Conservation (phyloP, 2,888 invertebrate genomes). For the Drosophila rubida region DNA sequence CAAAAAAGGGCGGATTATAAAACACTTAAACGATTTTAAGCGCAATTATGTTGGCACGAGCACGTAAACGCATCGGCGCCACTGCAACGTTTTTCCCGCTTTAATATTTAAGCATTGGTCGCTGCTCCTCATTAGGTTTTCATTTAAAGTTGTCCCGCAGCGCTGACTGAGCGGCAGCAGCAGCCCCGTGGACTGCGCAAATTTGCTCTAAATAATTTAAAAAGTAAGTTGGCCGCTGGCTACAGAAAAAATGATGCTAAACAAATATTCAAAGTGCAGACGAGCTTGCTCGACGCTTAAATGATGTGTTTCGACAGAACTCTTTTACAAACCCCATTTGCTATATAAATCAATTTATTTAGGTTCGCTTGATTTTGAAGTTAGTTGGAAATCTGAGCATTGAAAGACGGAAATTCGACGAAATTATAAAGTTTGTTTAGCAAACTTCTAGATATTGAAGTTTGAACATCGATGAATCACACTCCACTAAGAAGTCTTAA, state of each 20-base stretch:
- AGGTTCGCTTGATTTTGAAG: too few relatives aligned
- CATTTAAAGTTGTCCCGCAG: conserved; percentile 56
- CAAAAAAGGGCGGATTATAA: conserved; percentile 73
- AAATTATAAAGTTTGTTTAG: too few relatives aligned
- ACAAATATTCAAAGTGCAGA: conserved; percentile 25
- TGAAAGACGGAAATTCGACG: too few relatives aligned
- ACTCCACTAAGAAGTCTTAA: too few relatives aligned
- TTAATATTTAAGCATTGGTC: conserved; percentile 57
- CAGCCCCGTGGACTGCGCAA: conserved; percentile 15
- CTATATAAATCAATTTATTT: too few relatives aligned
- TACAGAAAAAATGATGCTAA: conserved; percentile 11
- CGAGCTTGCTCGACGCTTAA: conserved; percentile 3
- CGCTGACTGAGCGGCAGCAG: background rate
- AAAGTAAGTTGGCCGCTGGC: conserved; percentile 46
- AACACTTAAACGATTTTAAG: conserved; percentile 80
- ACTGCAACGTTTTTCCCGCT: conserved; percentile 47
- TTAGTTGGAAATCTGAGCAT: too few relatives aligned
- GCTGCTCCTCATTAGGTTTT: conserved; percentile 65
- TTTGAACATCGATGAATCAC: too few relatives aligned
- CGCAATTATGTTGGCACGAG: conserved; percentile 76
- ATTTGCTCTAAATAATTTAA: conserved; percentile 59
- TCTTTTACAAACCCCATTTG: too few relatives aligned
- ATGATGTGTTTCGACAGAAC: background rate
- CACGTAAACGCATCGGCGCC: conserved; percentile 63
- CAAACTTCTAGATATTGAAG: too few relatives aligned